Evolutionary conservation across 2,797 vertebrate genomes (phyloP).

Genomic region (Austrolebias charrua): DNA sequence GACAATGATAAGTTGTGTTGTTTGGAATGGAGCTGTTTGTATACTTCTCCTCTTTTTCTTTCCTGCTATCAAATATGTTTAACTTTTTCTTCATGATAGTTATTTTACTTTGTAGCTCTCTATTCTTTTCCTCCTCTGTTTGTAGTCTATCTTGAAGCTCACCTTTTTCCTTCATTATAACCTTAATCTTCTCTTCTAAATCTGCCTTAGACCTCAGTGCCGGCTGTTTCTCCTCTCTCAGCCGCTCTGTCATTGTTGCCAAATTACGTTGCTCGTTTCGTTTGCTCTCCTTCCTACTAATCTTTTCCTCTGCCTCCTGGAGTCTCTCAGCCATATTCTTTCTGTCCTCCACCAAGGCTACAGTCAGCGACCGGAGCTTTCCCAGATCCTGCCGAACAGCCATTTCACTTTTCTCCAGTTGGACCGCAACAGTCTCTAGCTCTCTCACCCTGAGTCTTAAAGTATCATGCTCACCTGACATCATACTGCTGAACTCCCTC

Average conservation of each 20-base stretch:
- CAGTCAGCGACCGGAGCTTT: constrained; percentile 92
- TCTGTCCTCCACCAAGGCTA: constrained; percentile 92
- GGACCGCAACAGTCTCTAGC: constrained; percentile 85
- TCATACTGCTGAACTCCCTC: constrained; percentile 82
- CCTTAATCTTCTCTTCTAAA: constrained; percentile 87
- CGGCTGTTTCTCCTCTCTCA: constrained; percentile 90
- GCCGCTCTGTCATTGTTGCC: constrained; percentile 85
- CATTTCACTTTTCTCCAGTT: constrained; percentile 88
- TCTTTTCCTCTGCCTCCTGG: constrained; percentile 88
- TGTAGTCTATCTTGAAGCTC: constrained; percentile 87
- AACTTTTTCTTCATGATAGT: constrained; percentile 87
- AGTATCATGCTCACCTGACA: constrained; percentile 86
- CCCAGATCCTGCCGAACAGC: constrained; percentile 90
- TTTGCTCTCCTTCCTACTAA: constrained; percentile 82
- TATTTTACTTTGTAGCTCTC: constrained; percentile 88
- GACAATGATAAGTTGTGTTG: constrained; percentile 65
- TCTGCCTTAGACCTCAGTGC: constrained; percentile 86
- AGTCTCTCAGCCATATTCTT: constrained; percentile 91
- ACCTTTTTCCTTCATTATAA: constrained; percentile 85
- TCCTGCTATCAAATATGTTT: constrained; percentile 85
- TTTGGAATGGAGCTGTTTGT: constrained; percentile 71
- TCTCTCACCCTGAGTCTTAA: constrained; percentile 88
- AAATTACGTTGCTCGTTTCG: constrained; percentile 89
- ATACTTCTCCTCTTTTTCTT: constrained; percentile 78
- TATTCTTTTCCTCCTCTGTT: constrained; percentile 88